These are phyloP conservation scores for Galerucella pusilla DNA, from an alignment of 2,888 invertebrate genomes.

Conservation along the genomic window DNA sequence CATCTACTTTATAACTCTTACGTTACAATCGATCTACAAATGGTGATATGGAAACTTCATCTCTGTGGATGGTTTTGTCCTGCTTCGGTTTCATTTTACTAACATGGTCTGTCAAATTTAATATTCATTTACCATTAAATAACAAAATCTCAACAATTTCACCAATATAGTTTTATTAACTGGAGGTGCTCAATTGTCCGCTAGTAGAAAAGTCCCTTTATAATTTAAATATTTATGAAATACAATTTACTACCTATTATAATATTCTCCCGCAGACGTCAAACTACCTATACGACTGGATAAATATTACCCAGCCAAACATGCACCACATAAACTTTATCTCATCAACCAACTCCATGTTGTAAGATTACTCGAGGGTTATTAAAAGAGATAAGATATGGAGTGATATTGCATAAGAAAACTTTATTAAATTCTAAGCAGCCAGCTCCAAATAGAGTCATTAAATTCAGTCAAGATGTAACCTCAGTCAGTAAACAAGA, in stretches of 20 bases:
- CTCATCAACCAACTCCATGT: conserved; percentile 18
- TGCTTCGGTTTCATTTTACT: conserved; percentile 95
- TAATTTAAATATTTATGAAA: conserved; percentile 70
- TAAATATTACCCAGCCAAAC: neutral
- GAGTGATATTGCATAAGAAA: conserved; percentile 23
- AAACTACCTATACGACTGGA: conserved; percentile 1
- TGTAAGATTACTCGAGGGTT: conserved; percentile 14
- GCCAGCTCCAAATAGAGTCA: conserved; percentile 20
- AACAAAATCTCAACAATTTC: conserved; percentile 92
- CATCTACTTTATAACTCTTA: conserved; percentile 91
- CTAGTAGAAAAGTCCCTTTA: conserved; percentile 99
- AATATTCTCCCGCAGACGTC: neutral
- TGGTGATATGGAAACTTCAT: conserved; percentile 90
- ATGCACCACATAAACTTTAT: conserved; percentile 10
- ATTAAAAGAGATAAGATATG: conserved; percentile 20
- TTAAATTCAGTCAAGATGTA: conserved; percentile 18
- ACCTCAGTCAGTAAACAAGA: conserved; percentile 21
- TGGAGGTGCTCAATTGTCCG: conserved; percentile 83
- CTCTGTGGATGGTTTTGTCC: conserved; percentile 87
- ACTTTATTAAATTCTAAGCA: conserved; percentile 27
- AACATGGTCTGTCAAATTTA: conserved; percentile 89
- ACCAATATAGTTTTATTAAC: conserved; percentile 95
- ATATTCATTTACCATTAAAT: conserved; percentile 75
- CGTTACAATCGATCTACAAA: conserved; percentile 94
- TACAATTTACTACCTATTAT: neutral